Percentiles rank a stretch among this genome's conserved stretches.
phyloP scores from a whole-genome alignment of 2,113 vertebrate species.

The Tyrannus savana region DNA sequence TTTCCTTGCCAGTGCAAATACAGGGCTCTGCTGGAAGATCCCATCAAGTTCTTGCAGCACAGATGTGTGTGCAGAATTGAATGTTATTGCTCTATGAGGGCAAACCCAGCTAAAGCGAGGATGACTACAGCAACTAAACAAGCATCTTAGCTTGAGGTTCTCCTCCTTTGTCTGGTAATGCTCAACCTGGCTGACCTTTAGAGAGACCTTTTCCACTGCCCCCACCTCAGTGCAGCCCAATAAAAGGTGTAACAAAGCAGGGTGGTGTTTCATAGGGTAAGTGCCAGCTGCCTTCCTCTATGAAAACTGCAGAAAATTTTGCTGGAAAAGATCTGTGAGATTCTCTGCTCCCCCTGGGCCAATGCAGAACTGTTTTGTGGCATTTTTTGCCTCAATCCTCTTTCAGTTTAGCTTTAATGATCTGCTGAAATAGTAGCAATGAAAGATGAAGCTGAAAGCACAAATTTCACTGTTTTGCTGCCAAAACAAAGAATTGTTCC shows the following conservation, averaged over 20 bases:
- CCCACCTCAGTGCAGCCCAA: not conserved
- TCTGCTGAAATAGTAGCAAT: constrained; percentile 13
- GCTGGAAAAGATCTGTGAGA: not conserved
- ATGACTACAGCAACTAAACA: not conserved
- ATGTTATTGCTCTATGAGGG: not conserved
- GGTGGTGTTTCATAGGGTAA: not conserved
- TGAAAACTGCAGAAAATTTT: not conserved
- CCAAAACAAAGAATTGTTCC: constrained; percentile 16
- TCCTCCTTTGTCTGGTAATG: not conserved
- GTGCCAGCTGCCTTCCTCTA: not conserved
- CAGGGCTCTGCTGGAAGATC: not conserved
- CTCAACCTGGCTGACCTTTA: not conserved
- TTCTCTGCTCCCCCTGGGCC: not conserved
- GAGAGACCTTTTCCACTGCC: not conserved
- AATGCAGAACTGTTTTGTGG: not conserved
- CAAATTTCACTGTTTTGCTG: constrained; percentile 13
- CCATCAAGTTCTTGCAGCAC: not conserved
- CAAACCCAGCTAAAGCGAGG: not conserved
- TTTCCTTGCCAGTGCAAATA: not conserved
- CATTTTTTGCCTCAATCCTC: not conserved
- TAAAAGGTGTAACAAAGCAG: not conserved
- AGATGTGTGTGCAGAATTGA: not conserved
- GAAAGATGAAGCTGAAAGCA: constrained; percentile 31
- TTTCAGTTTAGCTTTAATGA: not conserved
- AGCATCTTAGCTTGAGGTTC: not conserved